Conservation (phyloP, 2,797 vertebrate genomes). For the Benthosema pterotum region DNA sequence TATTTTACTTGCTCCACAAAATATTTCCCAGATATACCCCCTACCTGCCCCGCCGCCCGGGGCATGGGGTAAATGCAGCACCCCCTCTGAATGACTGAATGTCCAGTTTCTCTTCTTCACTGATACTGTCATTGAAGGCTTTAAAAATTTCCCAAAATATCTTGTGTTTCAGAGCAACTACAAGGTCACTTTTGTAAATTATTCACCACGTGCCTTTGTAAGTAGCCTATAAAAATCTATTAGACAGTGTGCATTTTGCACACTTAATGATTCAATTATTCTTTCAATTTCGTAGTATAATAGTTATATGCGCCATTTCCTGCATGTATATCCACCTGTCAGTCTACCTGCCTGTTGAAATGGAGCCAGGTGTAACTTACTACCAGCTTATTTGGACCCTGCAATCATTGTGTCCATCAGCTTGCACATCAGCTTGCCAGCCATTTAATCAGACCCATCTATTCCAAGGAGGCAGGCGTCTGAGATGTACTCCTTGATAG, state of each 20-base stretch:
- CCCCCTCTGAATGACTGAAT: too few species aligned
- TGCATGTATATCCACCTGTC: constrained; percentile 35
- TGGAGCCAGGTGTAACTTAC: constrained; percentile 33
- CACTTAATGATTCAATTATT: constrained; percentile 42
- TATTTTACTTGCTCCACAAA: too few species aligned
- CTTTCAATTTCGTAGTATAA: constrained; percentile 44
- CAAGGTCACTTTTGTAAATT: too few species aligned
- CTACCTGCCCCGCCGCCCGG: too few species aligned
- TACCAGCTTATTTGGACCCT: constrained; percentile 34
- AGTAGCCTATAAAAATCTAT: too few species aligned
- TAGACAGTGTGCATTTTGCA: neutral
- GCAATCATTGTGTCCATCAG: constrained; percentile 39
- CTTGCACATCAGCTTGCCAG: constrained; percentile 24
- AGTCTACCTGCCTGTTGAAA: constrained; percentile 15
- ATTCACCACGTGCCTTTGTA: too few species aligned
- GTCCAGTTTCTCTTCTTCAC: too few species aligned
- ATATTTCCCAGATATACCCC: too few species aligned
- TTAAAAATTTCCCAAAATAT: too few species aligned
- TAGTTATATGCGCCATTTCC: constrained; percentile 21
- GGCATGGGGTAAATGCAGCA: too few species aligned
- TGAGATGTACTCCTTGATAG: constrained; percentile 34
- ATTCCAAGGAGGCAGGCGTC: constrained; percentile 27
- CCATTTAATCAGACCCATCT: constrained; percentile 25
- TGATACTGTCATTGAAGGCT: too few species aligned
- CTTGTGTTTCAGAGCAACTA: too few species aligned